phyloP scores from a whole-genome alignment of 2,888 invertebrate species.

The Cerastis rubricosa region DNA sequence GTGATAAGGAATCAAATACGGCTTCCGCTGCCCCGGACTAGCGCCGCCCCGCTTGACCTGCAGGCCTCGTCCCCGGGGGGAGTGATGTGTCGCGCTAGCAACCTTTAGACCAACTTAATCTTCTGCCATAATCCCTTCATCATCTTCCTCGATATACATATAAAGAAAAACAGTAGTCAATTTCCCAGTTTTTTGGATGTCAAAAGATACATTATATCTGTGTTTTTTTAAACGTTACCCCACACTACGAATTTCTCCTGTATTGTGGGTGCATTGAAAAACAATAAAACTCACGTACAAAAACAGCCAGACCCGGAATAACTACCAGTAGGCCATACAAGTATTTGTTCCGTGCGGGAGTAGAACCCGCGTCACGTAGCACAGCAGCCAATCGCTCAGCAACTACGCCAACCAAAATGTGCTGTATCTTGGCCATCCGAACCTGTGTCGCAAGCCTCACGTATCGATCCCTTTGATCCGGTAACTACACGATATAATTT shows the following conservation, averaged over 20 bases:
- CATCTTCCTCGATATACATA: not conserved
- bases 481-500: conserved; percentile 40
- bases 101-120: not conserved
- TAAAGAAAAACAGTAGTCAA: not conserved
- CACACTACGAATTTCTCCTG: not conserved
- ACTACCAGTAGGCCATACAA: not conserved
- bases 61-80: too few species aligned
- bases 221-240: not conserved
- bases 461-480: conserved; percentile 28
- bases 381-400: too few species aligned
- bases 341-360: not conserved
- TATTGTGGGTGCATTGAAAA: not conserved
- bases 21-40: too few species aligned
- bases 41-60: too few species aligned
- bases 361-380: too few species aligned
- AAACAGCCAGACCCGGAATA: not conserved
- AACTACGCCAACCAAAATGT: too few species aligned
- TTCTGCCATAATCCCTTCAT: not conserved
- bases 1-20: not conserved
- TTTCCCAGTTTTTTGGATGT: not conserved
- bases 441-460: not conserved
- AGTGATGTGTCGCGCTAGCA: too few species aligned
- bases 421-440: not conserved
- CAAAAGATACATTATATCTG: not conserved
- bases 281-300: not conserved